Percentiles rank a stretch among this genome's conserved stretches.
Evolutionary conservation across 2,888 invertebrate species (phyloP).

Genomic region (Orchestes rusci): DNA sequence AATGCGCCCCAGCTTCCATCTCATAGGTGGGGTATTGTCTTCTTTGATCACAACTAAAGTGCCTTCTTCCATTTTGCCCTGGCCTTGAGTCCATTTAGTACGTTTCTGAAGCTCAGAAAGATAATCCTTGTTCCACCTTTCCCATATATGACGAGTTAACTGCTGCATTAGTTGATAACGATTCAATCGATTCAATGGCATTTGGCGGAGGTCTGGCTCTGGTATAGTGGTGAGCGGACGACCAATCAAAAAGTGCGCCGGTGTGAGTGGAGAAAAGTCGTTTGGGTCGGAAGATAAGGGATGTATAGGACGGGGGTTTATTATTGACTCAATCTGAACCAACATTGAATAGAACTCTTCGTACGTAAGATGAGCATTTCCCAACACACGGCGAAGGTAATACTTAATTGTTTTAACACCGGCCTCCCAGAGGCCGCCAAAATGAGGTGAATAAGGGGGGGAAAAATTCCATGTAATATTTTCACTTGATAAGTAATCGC

Average conservation of each 20-base stretch:
- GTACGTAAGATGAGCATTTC: neutral
- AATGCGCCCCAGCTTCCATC: neutral
- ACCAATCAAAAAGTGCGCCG: neutral
- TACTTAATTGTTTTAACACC: neutral
- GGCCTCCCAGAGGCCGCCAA: constrained; percentile 2
- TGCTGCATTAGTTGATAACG: neutral
- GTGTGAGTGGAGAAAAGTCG: neutral
- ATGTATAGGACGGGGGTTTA: neutral
- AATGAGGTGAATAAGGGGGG: constrained; percentile 3
- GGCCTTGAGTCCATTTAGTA: neutral
- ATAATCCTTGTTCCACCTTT: neutral
- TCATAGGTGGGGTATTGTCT: neutral
- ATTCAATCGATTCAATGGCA: neutral
- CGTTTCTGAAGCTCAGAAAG: neutral
- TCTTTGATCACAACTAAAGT: neutral
- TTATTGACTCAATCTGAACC: neutral
- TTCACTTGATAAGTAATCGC: neutral
- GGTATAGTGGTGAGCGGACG: neutral
- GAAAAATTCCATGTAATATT: neutral
- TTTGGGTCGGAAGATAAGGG: neutral
- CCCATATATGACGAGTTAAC: neutral
- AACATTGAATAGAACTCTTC: neutral
- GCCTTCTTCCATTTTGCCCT: neutral
- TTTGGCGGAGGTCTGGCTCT: neutral
- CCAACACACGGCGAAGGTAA: neutral